Conservation (phyloP, 2,797 vertebrate genomes). For the Chanos chanos region DNA sequence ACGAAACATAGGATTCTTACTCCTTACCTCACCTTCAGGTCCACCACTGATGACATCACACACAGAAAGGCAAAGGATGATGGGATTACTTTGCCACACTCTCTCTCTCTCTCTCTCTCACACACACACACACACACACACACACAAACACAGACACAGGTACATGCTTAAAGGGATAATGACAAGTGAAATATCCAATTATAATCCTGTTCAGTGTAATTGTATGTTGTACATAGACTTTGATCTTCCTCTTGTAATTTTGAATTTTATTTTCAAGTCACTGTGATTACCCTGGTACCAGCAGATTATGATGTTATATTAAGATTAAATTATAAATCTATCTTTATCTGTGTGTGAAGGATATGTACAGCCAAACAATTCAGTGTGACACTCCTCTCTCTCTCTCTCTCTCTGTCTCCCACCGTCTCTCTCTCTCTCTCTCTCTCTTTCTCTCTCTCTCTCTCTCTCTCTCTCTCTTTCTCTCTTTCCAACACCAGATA, state of each 20-base stretch:
- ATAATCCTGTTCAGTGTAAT: slow-evolving; percentile 44
- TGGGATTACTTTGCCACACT: slow-evolving; percentile 44
- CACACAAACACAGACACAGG: slow-evolving; percentile 23
- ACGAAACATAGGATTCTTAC: slow-evolving; percentile 17
- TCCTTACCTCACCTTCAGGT: slow-evolving; percentile 63
- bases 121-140: slow-evolving; percentile 10
- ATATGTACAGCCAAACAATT: slow-evolving; percentile 66
- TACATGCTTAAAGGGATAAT: slow-evolving; percentile 45
- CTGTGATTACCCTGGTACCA: slow-evolving; percentile 83
- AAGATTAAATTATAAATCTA: slow-evolving; percentile 70
- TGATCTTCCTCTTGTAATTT: slow-evolving; percentile 63
- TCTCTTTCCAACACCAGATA: neutral
- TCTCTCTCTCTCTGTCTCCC: too few relatives aligned
- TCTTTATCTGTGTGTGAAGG: slow-evolving; percentile 66
- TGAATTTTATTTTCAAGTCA: slow-evolving; percentile 70
- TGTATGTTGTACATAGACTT: slow-evolving; percentile 61
- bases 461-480: too few relatives aligned
- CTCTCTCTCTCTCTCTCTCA: slow-evolving; percentile 13
- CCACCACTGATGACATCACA: slow-evolving; percentile 42
- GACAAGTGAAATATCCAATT: slow-evolving; percentile 54
- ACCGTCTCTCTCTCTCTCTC: too few relatives aligned
- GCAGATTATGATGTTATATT: slow-evolving; percentile 75
- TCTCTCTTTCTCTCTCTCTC: too few relatives aligned
- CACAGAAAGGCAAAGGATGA: slow-evolving; percentile 41
- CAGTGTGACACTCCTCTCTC: too few relatives aligned